Percentiles rank a stretch among this genome's conserved stretches.
These are phyloP conservation scores for Melanotaenia pygmaea DNA, from an alignment of 2,797 vertebrate genomes.

Conservation along the genomic window DNA sequence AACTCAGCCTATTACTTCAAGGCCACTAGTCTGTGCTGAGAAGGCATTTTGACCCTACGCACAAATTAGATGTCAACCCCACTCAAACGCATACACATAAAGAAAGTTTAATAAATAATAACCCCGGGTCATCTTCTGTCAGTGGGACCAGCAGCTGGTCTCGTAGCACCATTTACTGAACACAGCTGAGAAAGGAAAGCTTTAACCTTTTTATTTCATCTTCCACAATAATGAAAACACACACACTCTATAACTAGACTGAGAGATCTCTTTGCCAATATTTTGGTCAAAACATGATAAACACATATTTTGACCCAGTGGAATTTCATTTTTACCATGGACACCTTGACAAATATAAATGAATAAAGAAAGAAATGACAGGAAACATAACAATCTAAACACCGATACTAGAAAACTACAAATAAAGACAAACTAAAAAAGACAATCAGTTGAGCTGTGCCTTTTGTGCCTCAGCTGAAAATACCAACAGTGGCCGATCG, in stretches of 20 bases:
- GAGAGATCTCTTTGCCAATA: not conserved
- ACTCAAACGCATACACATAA: conserved; percentile 34
- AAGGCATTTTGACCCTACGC: conserved; percentile 60
- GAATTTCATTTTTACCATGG: not conserved
- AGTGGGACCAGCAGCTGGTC: conserved; percentile 39
- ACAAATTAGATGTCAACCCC: conserved; percentile 14
- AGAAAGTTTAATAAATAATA: conserved; percentile 48
- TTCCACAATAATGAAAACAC: conserved; percentile 9
- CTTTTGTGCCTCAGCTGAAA: conserved; percentile 24
- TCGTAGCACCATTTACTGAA: conserved; percentile 41
- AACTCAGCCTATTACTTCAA: conserved; percentile 60
- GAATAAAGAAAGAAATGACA: not conserved
- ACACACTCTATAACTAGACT: not conserved
- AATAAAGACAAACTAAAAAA: not conserved
- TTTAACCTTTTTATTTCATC: conserved; percentile 15
- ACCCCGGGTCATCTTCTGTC: conserved; percentile 55
- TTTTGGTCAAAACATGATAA: not conserved
- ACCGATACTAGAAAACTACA: conserved; percentile 11
- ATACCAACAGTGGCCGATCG: conserved; percentile 30
- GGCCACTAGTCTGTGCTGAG: conserved; percentile 58
- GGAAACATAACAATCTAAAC: conserved; percentile 2
- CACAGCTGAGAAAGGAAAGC: conserved; percentile 36
- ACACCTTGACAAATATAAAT: conserved; percentile 9
- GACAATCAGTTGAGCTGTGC: conserved; percentile 2
- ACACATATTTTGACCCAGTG: too few relatives aligned